Base-by-base conservation (phyloP, 1,140 invertebrate species). In the Pomacea maculata region DNA sequence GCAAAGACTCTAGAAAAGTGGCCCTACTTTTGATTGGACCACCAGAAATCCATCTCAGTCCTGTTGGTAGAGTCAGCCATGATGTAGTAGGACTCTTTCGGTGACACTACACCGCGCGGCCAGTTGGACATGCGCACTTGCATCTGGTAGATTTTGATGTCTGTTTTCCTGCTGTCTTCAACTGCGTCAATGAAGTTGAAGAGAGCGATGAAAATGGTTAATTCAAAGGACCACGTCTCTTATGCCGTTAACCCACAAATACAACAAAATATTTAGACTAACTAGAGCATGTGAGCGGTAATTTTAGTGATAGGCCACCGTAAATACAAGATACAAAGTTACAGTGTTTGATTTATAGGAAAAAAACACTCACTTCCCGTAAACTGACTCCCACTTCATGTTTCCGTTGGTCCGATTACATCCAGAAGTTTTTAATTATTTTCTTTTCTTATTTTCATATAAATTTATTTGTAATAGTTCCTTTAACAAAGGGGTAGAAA, bases 71-170 rank as follows among this genome's bases (percentile, higher is more conserved):
- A 77, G 75, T 77, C 75, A 5, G 75, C 75, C 75, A 77, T 34
- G 75, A 77, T 77, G n/a, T 21, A 64, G 75, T 77, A 65, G 2
- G 67, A 45, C 34, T 77, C 75, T 34, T 65, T 77, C 34, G 75
- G 75, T 17, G 75, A 65, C 10, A 45, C 12, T 1, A 29, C n/a
- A 6, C 67, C 45, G 2, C 75, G 61, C 0, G 75, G 75, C 75
- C 75, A 77, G 75, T 65, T 67, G 5, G 75, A 77, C 75, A 77
- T 65, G 29, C 75, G 15, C 61, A 77, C 75, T 52, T 77, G 75
- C 75, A 77, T 77, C 75, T 77, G 57, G 7, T 61, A 52, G 61
- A 77, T 34, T 1, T 19, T 17, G 61, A 77, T 61, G 55, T 75
- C 57, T 0, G 57, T 63, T 19, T 64, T 64, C 21, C 7, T 17